These are phyloP conservation scores for Allolobophora icterica DNA, from an alignment of 2,888 invertebrate species.

Conservation along the genomic window DNA sequence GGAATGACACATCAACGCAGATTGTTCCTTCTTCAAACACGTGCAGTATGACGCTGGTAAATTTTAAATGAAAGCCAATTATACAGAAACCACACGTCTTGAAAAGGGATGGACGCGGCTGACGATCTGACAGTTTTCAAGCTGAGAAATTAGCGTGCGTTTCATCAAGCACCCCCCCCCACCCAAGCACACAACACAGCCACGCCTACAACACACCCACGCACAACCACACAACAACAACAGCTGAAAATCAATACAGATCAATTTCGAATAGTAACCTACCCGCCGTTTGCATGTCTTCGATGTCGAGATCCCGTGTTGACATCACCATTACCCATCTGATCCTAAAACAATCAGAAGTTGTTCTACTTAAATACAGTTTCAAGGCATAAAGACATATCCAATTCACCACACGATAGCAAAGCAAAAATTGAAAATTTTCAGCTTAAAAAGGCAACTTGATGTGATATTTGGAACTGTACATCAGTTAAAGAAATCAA, in stretches of 20 bases:
- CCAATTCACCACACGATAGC: not conserved
- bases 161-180: too few relatives aligned
- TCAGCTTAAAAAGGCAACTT: not conserved
- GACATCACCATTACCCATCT: slow-evolving; percentile 36
- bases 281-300: slow-evolving; percentile 36
- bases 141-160: not conserved
- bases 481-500: too few relatives aligned
- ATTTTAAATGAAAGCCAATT: not conserved
- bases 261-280: not conserved
- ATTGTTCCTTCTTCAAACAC: not conserved
- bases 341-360: slow-evolving; percentile 32
- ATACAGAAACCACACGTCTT: not conserved
- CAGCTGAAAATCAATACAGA: not conserved
- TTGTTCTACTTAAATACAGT: not conserved
- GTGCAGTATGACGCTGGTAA: not conserved
- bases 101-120: not conserved
- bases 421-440: not conserved
- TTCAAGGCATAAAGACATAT: not conserved
- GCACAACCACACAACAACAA: too few relatives aligned
- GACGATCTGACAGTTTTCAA: not conserved
- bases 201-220: too few relatives aligned
- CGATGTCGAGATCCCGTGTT: slow-evolving; percentile 12
- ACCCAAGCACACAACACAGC: not conserved
- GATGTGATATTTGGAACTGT: not conserved
- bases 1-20: not conserved